phyloP scores from a whole-genome alignment of 2,888 invertebrate species.

The Stegophylla sp. region DNA sequence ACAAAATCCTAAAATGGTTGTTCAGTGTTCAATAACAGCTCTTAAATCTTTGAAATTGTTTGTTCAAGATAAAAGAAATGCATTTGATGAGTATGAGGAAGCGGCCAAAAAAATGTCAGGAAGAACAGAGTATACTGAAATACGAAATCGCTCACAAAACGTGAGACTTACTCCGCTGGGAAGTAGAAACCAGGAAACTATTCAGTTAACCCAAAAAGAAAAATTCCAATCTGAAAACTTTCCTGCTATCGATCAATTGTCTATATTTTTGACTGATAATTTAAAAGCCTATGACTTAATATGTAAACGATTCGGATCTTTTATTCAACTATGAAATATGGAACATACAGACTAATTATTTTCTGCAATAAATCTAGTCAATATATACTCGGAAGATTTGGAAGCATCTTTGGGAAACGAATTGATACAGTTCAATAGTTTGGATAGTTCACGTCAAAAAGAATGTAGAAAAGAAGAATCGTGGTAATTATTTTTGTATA shows the following conservation, averaged over 20 bases:
- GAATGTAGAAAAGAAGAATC: slow-evolving; percentile 17
- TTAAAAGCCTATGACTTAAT: slow-evolving; percentile 8
- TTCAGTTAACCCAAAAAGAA: not conserved
- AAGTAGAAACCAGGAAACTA: slow-evolving; percentile 14
- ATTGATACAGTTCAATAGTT: slow-evolving; percentile 1
- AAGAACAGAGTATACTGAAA: slow-evolving; percentile 2
- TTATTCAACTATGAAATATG: not conserved
- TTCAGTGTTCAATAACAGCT: not conserved
- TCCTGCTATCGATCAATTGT: slow-evolving; percentile 8
- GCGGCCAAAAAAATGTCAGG: slow-evolving; percentile 9
- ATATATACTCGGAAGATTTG: slow-evolving; percentile 8
- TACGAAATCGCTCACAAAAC: slow-evolving; percentile 5
- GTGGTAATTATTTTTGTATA: not conserved
- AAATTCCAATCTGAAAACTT: slow-evolving; percentile 1
- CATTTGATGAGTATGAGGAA: slow-evolving; percentile 13
- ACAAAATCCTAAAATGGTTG: slow-evolving; percentile 35
- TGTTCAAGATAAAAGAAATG: slow-evolving; percentile 17
- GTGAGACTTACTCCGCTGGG: slow-evolving; percentile 9
- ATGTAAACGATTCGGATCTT: slow-evolving; percentile 14
- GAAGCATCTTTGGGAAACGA: not conserved
- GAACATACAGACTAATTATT: not conserved
- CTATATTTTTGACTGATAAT: not conserved
- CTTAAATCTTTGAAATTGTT: slow-evolving; percentile 8
- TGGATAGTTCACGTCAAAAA: not conserved
- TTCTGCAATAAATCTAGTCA: slow-evolving; percentile 24